A percentile compares a stretch with the other conserved stretches of the same genome.
phyloP scores from a whole-genome alignment of 2,888 invertebrate species.

The Lycocerus yunnanus region DNA sequence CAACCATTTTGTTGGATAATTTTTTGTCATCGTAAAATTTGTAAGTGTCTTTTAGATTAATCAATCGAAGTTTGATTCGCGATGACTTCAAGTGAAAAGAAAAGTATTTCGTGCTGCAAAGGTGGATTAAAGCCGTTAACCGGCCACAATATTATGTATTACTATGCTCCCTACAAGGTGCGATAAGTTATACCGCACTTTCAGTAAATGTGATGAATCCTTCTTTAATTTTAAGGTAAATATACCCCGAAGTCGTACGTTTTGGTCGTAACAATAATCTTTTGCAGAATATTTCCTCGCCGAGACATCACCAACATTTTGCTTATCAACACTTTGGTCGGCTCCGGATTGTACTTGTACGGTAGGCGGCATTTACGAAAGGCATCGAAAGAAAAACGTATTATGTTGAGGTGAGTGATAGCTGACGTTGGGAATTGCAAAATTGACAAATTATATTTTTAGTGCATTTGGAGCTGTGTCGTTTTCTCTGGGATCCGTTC shows the following conservation, averaged over 20 bases:
- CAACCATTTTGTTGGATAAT: not conserved
- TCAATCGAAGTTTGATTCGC: not conserved
- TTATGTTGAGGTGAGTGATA: slow-evolving; percentile 67
- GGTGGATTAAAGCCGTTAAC: slow-evolving; percentile 69
- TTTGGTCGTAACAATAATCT: not conserved
- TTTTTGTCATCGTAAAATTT: not conserved
- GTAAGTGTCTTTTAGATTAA: not conserved
- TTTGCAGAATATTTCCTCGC: slow-evolving; percentile 72
- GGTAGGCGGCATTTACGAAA: slow-evolving; percentile 75
- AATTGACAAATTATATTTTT: slow-evolving; percentile 34
- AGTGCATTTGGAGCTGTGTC: slow-evolving; percentile 74
- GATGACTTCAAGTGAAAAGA: slow-evolving; percentile 44
- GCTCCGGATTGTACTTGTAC: slow-evolving; percentile 83
- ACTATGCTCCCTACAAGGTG: slow-evolving; percentile 77
- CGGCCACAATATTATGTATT: slow-evolving; percentile 71
- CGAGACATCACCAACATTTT: slow-evolving; percentile 82
- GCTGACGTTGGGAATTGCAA: not conserved
- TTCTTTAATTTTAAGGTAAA: slow-evolving; percentile 71
- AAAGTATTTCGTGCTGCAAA: slow-evolving; percentile 45
- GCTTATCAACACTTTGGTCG: slow-evolving; percentile 78
- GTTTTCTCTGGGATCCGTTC: slow-evolving; percentile 87
- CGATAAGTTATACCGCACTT: slow-evolving; percentile 76
- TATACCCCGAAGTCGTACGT: not conserved
- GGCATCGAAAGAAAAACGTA: slow-evolving; percentile 65
- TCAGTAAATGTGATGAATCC: slow-evolving; percentile 87